These are phyloP conservation scores for Phenganax stokvisi DNA, from an alignment of 92 coral and sea anemone genomes.

Conservation along the genomic window DNA sequence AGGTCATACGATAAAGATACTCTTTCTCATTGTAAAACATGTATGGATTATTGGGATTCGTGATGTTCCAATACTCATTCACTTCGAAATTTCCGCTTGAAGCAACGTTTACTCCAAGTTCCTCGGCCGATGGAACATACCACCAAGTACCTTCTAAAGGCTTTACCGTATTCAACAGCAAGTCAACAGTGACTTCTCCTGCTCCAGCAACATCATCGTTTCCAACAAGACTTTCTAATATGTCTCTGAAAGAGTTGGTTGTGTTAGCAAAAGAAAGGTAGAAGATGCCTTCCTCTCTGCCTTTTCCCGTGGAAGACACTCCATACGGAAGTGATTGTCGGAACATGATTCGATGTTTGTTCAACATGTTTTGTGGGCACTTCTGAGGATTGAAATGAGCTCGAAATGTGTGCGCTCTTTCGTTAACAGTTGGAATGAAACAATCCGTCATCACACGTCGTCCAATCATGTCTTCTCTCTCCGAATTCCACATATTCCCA, in stretches of 20 bases:
- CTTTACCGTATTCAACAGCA: conserved; percentile 58
- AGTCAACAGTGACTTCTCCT: conserved; percentile 63
- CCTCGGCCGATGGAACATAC: conserved; percentile 79
- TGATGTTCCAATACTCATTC: conserved; percentile 56
- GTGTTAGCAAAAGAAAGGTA: conserved; percentile 64
- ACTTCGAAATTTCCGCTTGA: conserved; percentile 49
- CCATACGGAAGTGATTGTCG: conserved; percentile 79
- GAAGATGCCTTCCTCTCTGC: conserved; percentile 63
- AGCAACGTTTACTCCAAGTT: conserved; percentile 32
- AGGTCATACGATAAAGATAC: conserved; percentile 71
- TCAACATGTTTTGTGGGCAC: conserved; percentile 50
- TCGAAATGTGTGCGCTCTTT: conserved; percentile 55
- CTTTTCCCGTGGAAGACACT: conserved; percentile 40
- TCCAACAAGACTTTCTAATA: conserved; percentile 60
- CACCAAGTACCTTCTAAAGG: conserved; percentile 64
- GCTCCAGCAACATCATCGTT: conserved; percentile 38
- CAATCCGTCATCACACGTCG: conserved; percentile 56
- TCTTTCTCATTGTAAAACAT: conserved; percentile 75
- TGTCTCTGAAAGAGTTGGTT: conserved; percentile 51
- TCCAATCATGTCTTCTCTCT: conserved; percentile 73
- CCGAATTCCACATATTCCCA: conserved; percentile 61
- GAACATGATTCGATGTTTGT: conserved; percentile 57
- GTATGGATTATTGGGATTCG: conserved; percentile 57
- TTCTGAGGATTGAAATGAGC: conserved; percentile 64
- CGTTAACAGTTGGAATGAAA: conserved; percentile 53